Percentiles rank a stretch among this genome's conserved stretches.
Conservation (phyloP, 1,140 invertebrate species). For the Heliconius congener region DNA sequence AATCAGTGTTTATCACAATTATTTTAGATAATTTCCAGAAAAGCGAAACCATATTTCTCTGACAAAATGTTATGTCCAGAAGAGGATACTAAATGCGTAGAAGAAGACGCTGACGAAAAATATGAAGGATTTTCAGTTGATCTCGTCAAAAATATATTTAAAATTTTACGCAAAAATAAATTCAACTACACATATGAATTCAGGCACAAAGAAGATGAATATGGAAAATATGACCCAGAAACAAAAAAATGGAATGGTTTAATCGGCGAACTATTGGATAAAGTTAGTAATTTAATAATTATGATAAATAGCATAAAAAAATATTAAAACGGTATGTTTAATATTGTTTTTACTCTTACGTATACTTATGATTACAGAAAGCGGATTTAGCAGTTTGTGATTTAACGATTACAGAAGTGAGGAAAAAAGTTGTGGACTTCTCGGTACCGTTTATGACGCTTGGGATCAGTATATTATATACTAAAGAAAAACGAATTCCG, state of each 20-base stretch:
- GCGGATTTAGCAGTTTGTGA: conserved; percentile 95
- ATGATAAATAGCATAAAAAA: neutral
- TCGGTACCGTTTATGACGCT: conserved; percentile 95
- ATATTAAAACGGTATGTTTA: neutral
- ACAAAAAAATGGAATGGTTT: conserved; percentile 92
- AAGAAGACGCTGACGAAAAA: conserved; percentile 76
- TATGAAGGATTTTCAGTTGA: conserved; percentile 92
- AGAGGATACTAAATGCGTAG: conserved; percentile 48
- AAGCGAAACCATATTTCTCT: conserved; percentile 67
- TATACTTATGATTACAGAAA: conserved; percentile 81
- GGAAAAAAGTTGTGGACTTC: conserved; percentile 93
- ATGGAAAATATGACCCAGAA: conserved; percentile 86
- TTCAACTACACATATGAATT: conserved; percentile 69
- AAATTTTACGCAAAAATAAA: conserved; percentile 81
- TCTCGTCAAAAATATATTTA: conserved; percentile 87
- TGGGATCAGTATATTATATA: conserved; percentile 91
- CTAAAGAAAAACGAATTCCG: conserved; percentile 85
- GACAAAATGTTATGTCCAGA: conserved; percentile 56
- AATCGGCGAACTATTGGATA: conserved; percentile 89
- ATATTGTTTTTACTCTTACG: neutral
- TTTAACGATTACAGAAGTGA: conserved; percentile 92
- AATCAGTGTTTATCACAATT: neutral
- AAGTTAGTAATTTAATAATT: conserved; percentile 51
- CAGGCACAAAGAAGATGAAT: conserved; percentile 74
- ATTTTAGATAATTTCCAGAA: conserved; percentile 63